Conservation (phyloP, 2,888 invertebrate species). For the Cephus pygmeus region DNA sequence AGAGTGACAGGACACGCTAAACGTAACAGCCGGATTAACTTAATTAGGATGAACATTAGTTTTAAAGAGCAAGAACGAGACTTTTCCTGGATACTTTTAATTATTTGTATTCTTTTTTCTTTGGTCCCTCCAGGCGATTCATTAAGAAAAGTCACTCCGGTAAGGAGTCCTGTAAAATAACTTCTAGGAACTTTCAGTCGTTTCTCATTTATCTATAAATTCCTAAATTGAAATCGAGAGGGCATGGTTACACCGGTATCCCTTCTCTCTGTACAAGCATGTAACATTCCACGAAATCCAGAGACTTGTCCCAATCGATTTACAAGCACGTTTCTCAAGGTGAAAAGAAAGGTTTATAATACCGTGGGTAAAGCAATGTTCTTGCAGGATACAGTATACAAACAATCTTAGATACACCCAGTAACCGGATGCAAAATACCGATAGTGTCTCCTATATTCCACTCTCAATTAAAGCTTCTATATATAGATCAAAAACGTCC, state of each 20-base stretch:
- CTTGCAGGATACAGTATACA: neutral
- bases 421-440: neutral
- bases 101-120: neutral
- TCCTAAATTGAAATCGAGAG: neutral
- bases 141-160: neutral
- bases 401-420: neutral
- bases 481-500: neutral
- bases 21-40: neutral
- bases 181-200: neutral
- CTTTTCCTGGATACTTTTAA: neutral
- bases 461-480: neutral
- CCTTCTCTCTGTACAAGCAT: constrained; percentile 6
- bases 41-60: neutral
- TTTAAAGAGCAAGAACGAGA: neutral
- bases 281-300: constrained; percentile 27
- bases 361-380: constrained; percentile 32
- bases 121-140: neutral
- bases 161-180: neutral
- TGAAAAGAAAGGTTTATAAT: constrained; percentile 38
- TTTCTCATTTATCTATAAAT: neutral
- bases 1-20: neutral
- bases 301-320: constrained; percentile 29
- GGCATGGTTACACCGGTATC: neutral
- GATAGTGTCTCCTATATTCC: neutral
- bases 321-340: constrained; percentile 27